Evolutionary conservation across 1,140 invertebrate genomes (phyloP).

Genomic region (Theocolax elegans): DNA sequence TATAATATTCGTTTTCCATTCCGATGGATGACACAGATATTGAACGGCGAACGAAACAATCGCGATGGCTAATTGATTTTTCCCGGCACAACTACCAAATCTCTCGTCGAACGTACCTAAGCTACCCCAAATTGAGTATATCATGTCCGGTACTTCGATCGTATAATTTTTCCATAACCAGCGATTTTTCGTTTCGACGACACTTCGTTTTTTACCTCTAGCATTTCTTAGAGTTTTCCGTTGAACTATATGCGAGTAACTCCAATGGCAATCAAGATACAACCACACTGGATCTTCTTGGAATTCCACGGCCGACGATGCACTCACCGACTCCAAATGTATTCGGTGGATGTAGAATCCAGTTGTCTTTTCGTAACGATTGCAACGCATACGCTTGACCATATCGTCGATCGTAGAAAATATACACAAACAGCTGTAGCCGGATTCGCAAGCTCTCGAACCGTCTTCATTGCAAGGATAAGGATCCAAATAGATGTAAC

Average conservation of each 20-base stretch:
- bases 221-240: conserved; percentile 31
- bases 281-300: conserved; percentile 63
- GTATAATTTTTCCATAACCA: conserved; percentile 57
- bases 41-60: conserved; percentile 52
- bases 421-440: conserved; percentile 53
- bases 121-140: conserved; percentile 63
- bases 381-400: conserved; percentile 55
- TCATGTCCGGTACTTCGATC: conserved; percentile 55
- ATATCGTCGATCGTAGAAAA: conserved; percentile 55
- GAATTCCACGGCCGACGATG: conserved; percentile 45
- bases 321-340: conserved; percentile 60
- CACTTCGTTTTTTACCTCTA: conserved; percentile 23
- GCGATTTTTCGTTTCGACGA: conserved; percentile 25
- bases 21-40: conserved; percentile 56
- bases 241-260: conserved; percentile 46
- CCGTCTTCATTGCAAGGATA: conserved; percentile 56
- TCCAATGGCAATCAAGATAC: conserved; percentile 64
- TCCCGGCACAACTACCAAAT: conserved; percentile 54
- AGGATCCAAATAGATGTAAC: conserved; percentile 63
- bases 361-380: conserved; percentile 51
- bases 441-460: conserved; percentile 41
- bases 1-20: conserved; percentile 58
- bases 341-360: conserved; percentile 62
- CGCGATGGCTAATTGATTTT: conserved; percentile 59
- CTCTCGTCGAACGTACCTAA: conserved; percentile 55